Evolutionary conservation across 1,140 invertebrate species (phyloP), one percentile per base, ranked within the genome.

Genomic region (Plutomurus gul): DNA sequence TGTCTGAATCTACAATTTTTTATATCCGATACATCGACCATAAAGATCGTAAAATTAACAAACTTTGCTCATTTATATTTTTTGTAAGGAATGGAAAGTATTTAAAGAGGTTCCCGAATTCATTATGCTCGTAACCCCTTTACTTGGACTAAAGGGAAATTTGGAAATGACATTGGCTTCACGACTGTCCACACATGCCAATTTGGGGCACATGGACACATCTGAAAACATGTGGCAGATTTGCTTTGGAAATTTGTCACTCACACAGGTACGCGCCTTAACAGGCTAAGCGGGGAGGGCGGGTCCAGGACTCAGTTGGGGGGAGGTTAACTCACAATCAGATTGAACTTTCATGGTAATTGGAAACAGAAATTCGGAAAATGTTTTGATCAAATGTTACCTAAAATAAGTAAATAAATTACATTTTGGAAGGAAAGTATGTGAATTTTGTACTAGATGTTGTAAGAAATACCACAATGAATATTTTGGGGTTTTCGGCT

Each of bases 121-220:
- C 30, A 93, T 97, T 82, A 95, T 98, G 40, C 86, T 99, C 37
- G 95, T 98, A 25, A 96, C 96, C 40, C 92, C 96, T n/a, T 87
- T 99, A 11, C 89, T 98, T 22, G 96, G 97, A 6, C 87, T 99
- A 30, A 99, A 99, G 88, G 97, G 96, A 76, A 99, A 99, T 88
- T 87, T 99, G 83, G 97, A 99, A 88, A 99, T 98, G 96, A 99
- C 97, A 60, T 87, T 99, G 27, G 96, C 96, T 0, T 97, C 96
- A 2, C 89, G 97, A 16, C 89, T 99, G 0, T 97, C 95, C 18
- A 98, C 95, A 0, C 95, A 96, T 85, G 93, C 94, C 0, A 95
- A 96, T 87, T 87, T 96, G 37, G 94, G 94, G 2, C 92, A 94
- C 82, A 92, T 95, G 91, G 88, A 90, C 40, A 89, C 87, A 0